Evolutionary conservation across 2,113 vertebrate genomes (phyloP), one percentile per base, ranked within the genome.

Genomic region (Otolemur garnettii): DNA sequence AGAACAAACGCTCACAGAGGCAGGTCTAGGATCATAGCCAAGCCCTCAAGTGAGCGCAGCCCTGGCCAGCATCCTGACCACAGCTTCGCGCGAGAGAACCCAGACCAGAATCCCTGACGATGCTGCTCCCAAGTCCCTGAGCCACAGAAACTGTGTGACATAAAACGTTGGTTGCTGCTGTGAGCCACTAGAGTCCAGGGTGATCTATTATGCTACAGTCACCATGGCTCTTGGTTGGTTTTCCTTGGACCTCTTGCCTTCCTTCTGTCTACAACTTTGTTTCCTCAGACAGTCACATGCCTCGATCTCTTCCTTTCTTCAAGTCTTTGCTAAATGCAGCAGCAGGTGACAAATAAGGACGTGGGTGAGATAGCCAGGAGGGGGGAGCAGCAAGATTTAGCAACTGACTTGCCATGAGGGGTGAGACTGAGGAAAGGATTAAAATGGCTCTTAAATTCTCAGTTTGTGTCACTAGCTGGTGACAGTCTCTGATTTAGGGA

Each of bases 391-490:
- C 0, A 50, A 17, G 22, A 88, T 81, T 90, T 85, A 91, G n/a
- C 59, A 72, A 50, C 0, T 59, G 79, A 59, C 57, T 55, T 14
- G 28, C 53, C 45, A 26, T 74, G 42, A 22, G 1, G 59, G 6
- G 13, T 5, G 17, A 83, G 7, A 89, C 21, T 86, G 45, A 71
- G 50, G 59, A 86, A 84, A 24, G 72, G 84, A 1, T 78, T 21
- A 81, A 96, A 93, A 87, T 62, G 59, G 85, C 57, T 60, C 30
- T 92, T 38, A n/a, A 64, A 62, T 33, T 68, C 74, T 57, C 71
- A 35, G 24, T 26, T 79, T 80, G 35, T 84, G 6, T 69, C 90
- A 75, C 57, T 24, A 77, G 13, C 18, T 72, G 18, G 38, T 35
- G 4, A 17, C 17, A 79, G 64, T 90, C 55, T n/a, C 59, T 21